phyloP scores from a whole-genome alignment of 2,113 vertebrate species.

The Megaceryle torquata region DNA sequence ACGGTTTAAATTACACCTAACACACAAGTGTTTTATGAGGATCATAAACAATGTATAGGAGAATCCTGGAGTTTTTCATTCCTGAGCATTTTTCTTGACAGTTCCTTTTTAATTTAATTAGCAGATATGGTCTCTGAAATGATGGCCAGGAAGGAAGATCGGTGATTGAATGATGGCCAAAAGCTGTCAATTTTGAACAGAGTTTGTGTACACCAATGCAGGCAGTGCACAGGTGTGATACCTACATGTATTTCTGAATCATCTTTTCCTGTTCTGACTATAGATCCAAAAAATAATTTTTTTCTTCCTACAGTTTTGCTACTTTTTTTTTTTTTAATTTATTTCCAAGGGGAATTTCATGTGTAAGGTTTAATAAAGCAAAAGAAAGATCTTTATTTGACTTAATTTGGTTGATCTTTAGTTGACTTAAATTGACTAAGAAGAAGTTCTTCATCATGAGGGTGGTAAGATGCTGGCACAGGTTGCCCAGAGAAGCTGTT shows the following conservation, averaged over 20 bases:
- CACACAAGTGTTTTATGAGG: not conserved
- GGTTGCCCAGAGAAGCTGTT: too few relatives aligned
- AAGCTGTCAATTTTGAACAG: not conserved
- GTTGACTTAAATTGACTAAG: too few relatives aligned
- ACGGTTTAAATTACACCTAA: not conserved
- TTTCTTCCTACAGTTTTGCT: not conserved
- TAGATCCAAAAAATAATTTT: not conserved
- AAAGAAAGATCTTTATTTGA: not conserved
- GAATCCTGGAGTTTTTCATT: not conserved
- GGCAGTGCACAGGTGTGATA: not conserved
- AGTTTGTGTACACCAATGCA: not conserved
- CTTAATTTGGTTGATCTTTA: too few relatives aligned
- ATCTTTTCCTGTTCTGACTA: not conserved
- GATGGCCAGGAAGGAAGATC: not conserved
- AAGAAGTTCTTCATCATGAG: too few relatives aligned
- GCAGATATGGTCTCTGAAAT: not conserved
- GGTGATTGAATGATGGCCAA: not conserved
- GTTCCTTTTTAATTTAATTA: not conserved
- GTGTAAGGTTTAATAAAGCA: not conserved
- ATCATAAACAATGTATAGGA: not conserved
- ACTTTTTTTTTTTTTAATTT: not conserved
- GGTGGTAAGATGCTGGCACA: too few relatives aligned
- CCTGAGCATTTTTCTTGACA: not conserved
- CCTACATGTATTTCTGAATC: too few relatives aligned
- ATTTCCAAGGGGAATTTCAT: not conserved